phyloP scores from a whole-genome alignment of 1,140 invertebrate genomes.

The Diachasma alloeum region DNA sequence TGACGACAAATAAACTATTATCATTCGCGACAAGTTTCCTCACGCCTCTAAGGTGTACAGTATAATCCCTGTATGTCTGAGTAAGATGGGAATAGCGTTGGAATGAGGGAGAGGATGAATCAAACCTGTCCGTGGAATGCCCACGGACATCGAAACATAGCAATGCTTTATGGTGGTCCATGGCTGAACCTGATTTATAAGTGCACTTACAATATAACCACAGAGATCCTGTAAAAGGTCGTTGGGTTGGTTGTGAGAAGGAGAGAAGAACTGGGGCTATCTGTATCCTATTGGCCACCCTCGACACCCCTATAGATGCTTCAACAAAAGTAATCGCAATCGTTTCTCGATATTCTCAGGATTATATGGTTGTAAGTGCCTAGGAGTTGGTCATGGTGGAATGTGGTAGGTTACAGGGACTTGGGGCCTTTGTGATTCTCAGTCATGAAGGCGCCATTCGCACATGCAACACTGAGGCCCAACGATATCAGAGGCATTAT shows the following conservation, averaged over 20 bases:
- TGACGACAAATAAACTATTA: conserved; percentile 66
- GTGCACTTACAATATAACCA: conserved; percentile 60
- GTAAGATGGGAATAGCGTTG: conserved; percentile 1
- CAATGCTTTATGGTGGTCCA: conserved; percentile 67
- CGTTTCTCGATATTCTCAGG: not conserved
- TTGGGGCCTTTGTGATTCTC: not conserved
- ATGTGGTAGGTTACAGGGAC: not conserved
- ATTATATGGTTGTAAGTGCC: not conserved
- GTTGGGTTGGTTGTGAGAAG: conserved; percentile 27
- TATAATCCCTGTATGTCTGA: conserved; percentile 8
- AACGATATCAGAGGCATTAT: conserved; percentile 62
- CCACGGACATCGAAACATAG: conserved; percentile 66
- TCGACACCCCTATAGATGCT: conserved; percentile 4
- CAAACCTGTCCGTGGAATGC: conserved; percentile 65
- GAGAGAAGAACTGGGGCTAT: conserved; percentile 22
- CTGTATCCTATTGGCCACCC: conserved; percentile 38
- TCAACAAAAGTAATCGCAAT: conserved; percentile 6
- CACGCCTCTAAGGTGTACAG: conserved; percentile 52
- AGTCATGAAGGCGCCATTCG: conserved; percentile 11
- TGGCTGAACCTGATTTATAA: conserved; percentile 66
- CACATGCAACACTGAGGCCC: conserved; percentile 34
- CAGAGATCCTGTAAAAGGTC: conserved; percentile 5
- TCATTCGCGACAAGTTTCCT: conserved; percentile 64
- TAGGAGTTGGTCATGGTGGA: not conserved
- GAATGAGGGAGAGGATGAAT: conserved; percentile 53